Evolutionary conservation across 2,888 invertebrate species (phyloP).

Genomic region (Drosophila longiperda): DNA sequence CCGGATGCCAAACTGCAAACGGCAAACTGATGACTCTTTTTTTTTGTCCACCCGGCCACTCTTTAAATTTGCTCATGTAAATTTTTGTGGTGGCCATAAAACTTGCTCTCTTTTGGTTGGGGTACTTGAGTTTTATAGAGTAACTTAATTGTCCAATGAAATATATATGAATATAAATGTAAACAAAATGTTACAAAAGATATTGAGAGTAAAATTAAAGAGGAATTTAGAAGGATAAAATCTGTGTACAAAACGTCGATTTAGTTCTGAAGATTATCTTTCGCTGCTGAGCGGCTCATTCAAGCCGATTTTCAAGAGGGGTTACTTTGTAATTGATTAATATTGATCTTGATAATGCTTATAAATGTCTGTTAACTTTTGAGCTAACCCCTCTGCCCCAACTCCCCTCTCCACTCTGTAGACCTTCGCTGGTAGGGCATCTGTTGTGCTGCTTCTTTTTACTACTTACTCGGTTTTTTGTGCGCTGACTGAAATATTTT

Average conservation of each 20-base stretch:
- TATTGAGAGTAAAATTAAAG: background rate
- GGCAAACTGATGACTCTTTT: slow-evolving; percentile 75
- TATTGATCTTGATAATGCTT: slow-evolving; percentile 3
- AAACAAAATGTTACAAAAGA: background rate
- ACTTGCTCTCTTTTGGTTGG: slow-evolving; percentile 17
- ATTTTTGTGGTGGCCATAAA: slow-evolving; percentile 53
- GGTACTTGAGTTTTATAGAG: slow-evolving; percentile 25
- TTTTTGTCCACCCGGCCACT: slow-evolving; percentile 50
- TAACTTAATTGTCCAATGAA: background rate
- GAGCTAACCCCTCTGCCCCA: background rate
- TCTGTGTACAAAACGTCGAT: background rate
- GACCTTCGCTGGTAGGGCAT: slow-evolving; percentile 36
- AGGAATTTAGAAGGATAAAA: background rate
- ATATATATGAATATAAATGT: background rate
- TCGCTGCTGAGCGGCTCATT: background rate
- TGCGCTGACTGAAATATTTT: slow-evolving; percentile 70
- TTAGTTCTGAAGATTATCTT: background rate
- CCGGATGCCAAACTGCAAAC: slow-evolving; percentile 49
- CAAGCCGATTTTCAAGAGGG: background rate
- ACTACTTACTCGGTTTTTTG: slow-evolving; percentile 36
- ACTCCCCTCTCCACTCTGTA: too few relatives aligned
- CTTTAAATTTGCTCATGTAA: slow-evolving; percentile 71
- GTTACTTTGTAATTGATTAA: background rate
- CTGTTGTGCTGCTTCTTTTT: slow-evolving; percentile 16
- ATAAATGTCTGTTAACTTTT: background rate